Base-by-base conservation (phyloP, 2,888 invertebrate genomes). In the Eilema depressum region DNA sequence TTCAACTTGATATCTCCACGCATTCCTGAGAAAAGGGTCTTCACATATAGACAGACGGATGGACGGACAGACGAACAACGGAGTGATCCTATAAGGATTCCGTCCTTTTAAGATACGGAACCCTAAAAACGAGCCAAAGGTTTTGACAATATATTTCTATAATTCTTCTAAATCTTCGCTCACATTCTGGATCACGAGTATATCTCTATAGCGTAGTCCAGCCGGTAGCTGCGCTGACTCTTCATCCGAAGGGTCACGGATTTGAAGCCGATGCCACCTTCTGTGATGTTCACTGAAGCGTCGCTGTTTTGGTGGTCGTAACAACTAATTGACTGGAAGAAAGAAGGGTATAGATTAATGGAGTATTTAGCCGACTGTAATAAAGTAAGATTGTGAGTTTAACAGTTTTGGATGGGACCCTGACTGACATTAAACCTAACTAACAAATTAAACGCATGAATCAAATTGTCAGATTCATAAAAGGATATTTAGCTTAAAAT, bases 231-330 rank as follows among this genome's bases (percentile, higher is more conserved):
- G 28, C 88, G 72, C 61, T 90, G 87, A 33, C 89, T 90, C 82
- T 89, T 89, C 75, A 91, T 77, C 4, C 88, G 68, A 0, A 91
- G 74, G 0, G 81, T 81, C 14, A 89, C 86, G 80, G 82, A 74
- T 4, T 80, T 76, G 77, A 75, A 81, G 2, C 87, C 89, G 4
- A 90, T 73, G 0, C 91, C 90, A 0, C 91, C 91, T 0, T 83
- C 84, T 0, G 89, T 90, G 33, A 89, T 77, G 81, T 89, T 89
- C 41, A 90, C 84, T 0, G 87, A 86, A 0, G 90, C 90, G 3
- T 90, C 88, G 70, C 89, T 89, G 78, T 86, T 87, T 73, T 88
- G 90, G 68, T 86, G 89, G 78, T 91, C 91, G 79, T 86, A 89
- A 68, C 90, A 89, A 72, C 82, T 84, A 69, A 91, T 88, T 7